Evolutionary conservation across 2,797 vertebrate genomes (phyloP).

Genomic region (Artibeus jamaicensis): DNA sequence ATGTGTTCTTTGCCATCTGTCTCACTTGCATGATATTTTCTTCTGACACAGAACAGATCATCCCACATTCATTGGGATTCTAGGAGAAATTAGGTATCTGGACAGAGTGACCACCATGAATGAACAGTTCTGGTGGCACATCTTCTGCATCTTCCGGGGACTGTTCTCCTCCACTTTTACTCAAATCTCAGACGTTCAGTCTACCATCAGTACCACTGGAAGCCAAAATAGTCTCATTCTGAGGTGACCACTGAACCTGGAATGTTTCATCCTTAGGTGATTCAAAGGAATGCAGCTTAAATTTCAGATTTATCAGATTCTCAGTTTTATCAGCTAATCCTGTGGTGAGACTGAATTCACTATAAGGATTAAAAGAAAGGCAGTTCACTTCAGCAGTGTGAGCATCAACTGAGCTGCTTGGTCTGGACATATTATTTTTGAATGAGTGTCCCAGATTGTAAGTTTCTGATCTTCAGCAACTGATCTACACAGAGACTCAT

Average conservation of each 20-base stretch:
- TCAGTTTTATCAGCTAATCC: neutral
- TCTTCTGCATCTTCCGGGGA: neutral
- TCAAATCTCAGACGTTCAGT: neutral
- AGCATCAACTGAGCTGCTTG: neutral
- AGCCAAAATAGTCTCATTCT: too few species aligned
- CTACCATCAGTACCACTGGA: too few species aligned
- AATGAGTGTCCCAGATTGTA: neutral
- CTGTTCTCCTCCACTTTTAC: neutral
- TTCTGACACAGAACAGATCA: too few species aligned
- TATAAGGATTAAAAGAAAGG: neutral
- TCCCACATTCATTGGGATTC: too few species aligned
- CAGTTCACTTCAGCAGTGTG: neutral
- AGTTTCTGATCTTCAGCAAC: neutral
- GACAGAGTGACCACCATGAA: neutral
- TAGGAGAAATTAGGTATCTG: too few species aligned
- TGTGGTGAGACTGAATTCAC: neutral
- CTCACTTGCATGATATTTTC: too few species aligned
- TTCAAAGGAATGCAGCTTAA: too few species aligned
- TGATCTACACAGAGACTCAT: neutral
- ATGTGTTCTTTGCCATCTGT: too few species aligned
- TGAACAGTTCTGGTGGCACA: neutral
- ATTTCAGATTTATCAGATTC: neutral
- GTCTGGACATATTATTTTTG: neutral
- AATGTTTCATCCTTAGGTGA: too few species aligned
- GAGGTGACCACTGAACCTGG: too few species aligned